Base-by-base conservation (phyloP, 2,113 vertebrate species). In the Prochilodus magdalenae region DNA sequence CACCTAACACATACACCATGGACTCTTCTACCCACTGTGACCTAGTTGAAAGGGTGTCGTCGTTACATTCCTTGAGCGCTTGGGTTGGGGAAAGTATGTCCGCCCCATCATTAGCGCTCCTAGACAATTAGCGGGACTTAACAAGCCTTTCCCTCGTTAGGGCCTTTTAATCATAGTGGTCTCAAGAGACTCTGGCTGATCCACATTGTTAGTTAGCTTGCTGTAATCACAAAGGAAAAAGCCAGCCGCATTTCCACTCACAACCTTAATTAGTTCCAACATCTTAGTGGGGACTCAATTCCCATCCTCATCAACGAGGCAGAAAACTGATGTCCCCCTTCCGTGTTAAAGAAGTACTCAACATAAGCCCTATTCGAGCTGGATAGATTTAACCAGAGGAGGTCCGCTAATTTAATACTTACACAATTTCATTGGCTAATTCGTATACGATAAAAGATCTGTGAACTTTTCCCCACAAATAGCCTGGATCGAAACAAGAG, bases 141-240 rank as follows among this genome's bases (percentile, higher is more conserved):
- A 90, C 88, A 79, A 84, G 81, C 81, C 86, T 86, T 83, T 63
- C 88, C 86, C 86, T 89, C 86, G 88, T 88, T 91, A 91, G 81
- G 72, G 62, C 77, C 73, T 86, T 86, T 89, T 90, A 91, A 93
- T 92, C 89, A 89, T 83, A 86, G 87, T 67, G 86, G 88, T 88
- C 86, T 89, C 80, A 81, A 90, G 83, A 87, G 89, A 87, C 83
- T 86, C 88, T 84, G 27, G 15, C 26, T 30, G 33, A 44, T 62
- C 53, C 29, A 59, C 55, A 57, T 65, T 88, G 85, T 80, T 87
- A 29, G 59, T 80, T 15, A 10, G 77, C 20, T 69, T 76, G 77
- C 26, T 84, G 85, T 91, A 89, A 92, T 90, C 85, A 87, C 85
- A 89, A 27, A 75, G 67, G 85, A 47, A 86, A 76, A n/a, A 26